Evolutionary conservation across 2,888 invertebrate genomes (phyloP).

Genomic region (Nomada ferruginata): DNA sequence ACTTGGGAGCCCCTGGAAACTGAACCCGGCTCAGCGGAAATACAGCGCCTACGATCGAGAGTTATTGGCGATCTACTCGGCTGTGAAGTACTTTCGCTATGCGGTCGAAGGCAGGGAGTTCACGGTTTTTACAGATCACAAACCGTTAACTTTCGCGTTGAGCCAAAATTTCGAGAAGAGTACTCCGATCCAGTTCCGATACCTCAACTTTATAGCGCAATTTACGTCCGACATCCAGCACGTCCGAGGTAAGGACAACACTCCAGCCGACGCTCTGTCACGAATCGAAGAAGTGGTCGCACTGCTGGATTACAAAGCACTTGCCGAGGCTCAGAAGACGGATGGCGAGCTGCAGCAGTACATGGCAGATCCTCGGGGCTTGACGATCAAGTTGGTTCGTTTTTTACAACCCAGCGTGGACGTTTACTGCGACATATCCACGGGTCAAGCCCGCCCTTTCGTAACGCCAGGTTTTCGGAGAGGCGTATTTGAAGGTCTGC

Average conservation of each 20-base stretch:
- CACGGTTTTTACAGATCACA: slow-evolving; percentile 33
- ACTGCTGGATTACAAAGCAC: slow-evolving; percentile 16
- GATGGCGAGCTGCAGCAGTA: background rate
- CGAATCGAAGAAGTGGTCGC: background rate
- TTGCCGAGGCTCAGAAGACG: background rate
- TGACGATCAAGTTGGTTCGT: background rate
- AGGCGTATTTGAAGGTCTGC: slow-evolving; percentile 61
- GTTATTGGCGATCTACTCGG: background rate
- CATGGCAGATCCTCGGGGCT: background rate
- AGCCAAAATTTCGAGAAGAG: slow-evolving; percentile 55
- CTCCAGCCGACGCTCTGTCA: slow-evolving; percentile 3
- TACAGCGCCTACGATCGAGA: background rate
- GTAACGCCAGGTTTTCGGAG: slow-evolving; percentile 50
- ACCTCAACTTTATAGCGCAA: slow-evolving; percentile 59
- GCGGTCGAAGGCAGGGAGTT: slow-evolving; percentile 40
- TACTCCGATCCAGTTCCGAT: slow-evolving; percentile 63
- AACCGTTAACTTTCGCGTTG: slow-evolving; percentile 31
- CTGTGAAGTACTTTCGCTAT: slow-evolving; percentile 29
- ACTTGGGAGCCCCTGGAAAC: background rate
- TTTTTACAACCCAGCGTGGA: background rate
- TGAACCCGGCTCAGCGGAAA: background rate
- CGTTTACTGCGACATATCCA: slow-evolving; percentile 47
- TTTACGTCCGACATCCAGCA: slow-evolving; percentile 30
- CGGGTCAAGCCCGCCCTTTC: slow-evolving; percentile 47
- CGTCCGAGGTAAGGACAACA: background rate